phyloP scores from a whole-genome alignment of 2,888 invertebrate genomes.

The Epirrhoe tristata region DNA sequence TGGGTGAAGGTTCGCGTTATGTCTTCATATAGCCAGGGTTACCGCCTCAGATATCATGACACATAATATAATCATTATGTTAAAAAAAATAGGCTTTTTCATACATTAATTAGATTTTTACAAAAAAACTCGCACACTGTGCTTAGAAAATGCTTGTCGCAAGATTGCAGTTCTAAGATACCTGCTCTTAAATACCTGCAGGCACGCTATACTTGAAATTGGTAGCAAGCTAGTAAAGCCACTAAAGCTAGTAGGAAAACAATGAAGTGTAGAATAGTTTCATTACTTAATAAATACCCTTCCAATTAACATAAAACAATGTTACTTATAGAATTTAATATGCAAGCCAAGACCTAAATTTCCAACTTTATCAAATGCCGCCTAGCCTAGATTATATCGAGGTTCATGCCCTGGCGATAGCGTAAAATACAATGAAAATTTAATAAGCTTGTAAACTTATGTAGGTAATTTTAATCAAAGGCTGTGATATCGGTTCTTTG shows the following conservation, averaged over 20 bases:
- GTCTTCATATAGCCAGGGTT: conserved; percentile 47
- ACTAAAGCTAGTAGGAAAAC: background rate
- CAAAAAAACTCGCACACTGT: background rate
- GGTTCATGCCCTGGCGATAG: conserved; percentile 17
- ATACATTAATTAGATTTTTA: no score
- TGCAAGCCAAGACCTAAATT: conserved; percentile 34
- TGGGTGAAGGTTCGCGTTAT: conserved; percentile 58
- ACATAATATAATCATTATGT: background rate
- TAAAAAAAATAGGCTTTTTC: no score
- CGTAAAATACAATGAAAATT: conserved; percentile 4
- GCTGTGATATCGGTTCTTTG: no score
- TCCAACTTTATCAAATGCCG: conserved; percentile 34
- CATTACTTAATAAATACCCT: conserved; percentile 14
- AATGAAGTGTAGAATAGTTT: background rate
- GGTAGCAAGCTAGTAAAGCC: background rate
- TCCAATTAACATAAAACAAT: conserved; percentile 15
- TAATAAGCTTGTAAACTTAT: background rate
- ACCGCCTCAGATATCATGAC: conserved; percentile 10
- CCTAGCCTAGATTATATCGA: conserved; percentile 35
- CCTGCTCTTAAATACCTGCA: no score
- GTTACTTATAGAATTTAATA: conserved; percentile 32
- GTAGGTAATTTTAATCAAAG: background rate
- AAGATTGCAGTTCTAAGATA: no score
- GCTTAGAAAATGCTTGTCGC: background rate
- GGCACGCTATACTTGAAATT: no score